Evolutionary conservation across 2,888 invertebrate genomes (phyloP).

Genomic region (Synergus laeviventris): DNA sequence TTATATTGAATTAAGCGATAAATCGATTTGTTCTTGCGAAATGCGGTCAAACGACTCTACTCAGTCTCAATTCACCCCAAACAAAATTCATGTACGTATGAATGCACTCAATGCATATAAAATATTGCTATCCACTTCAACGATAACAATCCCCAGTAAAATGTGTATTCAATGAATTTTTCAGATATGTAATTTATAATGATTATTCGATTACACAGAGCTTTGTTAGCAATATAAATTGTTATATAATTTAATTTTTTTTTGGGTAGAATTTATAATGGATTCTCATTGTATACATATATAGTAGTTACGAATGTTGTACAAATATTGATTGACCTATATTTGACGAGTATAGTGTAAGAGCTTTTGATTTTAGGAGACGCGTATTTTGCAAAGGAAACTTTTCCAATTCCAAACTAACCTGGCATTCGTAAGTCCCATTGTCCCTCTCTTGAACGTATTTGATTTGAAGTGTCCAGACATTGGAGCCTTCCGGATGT

Average conservation of each 20-base stretch:
- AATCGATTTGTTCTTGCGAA: background rate
- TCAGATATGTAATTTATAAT: background rate
- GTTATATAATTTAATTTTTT: background rate
- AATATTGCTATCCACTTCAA: background rate
- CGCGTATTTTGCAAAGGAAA: background rate
- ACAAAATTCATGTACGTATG: background rate
- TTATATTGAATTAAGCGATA: background rate
- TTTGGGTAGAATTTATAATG: background rate
- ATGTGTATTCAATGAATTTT: background rate
- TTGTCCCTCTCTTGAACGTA: slow-evolving; percentile 95
- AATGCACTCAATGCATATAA: background rate
- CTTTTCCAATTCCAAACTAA: slow-evolving; percentile 72
- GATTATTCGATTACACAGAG: background rate
- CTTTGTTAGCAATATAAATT: background rate
- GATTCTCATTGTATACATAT: background rate
- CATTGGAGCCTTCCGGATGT: slow-evolving; percentile 92
- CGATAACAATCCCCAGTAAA: background rate
- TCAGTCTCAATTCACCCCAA: background rate
- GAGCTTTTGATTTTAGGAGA: slow-evolving; percentile 1
- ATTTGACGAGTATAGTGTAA: background rate
- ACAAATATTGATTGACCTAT: too few relatives aligned
- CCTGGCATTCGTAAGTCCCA: slow-evolving; percentile 96
- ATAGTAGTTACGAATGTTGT: background rate
- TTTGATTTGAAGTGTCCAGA: slow-evolving; percentile 96
- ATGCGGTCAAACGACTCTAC: background rate